Evolutionary conservation across 2,797 vertebrate species (phyloP), one percentile per base, ranked within the genome.

Genomic region (Molossus alvarezi): DNA sequence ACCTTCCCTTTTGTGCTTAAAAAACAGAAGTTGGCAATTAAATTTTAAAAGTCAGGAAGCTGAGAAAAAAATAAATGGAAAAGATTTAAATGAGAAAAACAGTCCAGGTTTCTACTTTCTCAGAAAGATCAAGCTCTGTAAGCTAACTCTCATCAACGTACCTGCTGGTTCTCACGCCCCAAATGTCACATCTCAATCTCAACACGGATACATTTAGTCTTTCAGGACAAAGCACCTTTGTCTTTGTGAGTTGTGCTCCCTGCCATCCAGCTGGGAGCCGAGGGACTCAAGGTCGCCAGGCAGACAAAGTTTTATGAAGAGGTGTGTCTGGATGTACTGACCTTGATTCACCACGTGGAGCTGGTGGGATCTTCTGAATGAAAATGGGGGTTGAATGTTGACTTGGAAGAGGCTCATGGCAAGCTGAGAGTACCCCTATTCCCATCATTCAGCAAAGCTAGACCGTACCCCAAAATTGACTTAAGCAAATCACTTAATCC

Each of bases 221-320:
- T 90, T 84, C 5, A 37, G 85, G 67, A 96, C 82, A 95, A 85
- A 95, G 94, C 45, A 41, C 21, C 37, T 27, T 75, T 97, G 88
- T 97, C 88, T 88, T 95, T 77, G 65, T 29, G 33, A 92, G 55
- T 76, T 27, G 9, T 6, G 17, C 33, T 94, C 20, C 64, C 21
- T 79, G 83, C 37, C 81, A 82, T 60, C 86, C 33, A n/a, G 41
- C 60, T 41, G 75, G 88, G 65, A 84, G 79, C 72, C 53, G 57
- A 75, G 9, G 0, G 8, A 73, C 95, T 95, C 97, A 96, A 96
- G 97, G 97, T 55, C 92, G 27, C 37, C 1, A n/a, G 51, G 12
- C 33, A 90, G 81, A 95, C 65, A 83, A 48, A 64, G 17, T 9
- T 60, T 69, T 55, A 12, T 0, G 6, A 67, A 72, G 33, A n/a